These are phyloP conservation scores for Ceratina japonica DNA, from an alignment of 1,140 invertebrate genomes.

Conservation along the genomic window DNA sequence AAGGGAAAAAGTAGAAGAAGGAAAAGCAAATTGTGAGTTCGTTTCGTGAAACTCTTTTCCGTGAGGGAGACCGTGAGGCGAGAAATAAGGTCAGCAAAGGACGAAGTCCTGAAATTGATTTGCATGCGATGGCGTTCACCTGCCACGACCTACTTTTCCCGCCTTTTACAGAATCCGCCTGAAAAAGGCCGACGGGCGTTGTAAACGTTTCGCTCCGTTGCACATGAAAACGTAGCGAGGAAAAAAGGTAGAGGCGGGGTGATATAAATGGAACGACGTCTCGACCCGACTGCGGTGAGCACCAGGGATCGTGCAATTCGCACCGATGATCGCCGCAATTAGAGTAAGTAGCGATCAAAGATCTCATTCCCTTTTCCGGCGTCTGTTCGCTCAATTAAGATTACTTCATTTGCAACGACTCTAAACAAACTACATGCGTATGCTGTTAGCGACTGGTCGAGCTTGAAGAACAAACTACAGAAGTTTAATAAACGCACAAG, in stretches of 20 bases:
- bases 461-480: too few species aligned
- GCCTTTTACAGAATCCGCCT: neutral
- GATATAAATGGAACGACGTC: neutral
- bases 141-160: neutral
- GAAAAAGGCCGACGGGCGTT: neutral
- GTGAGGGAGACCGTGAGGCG: neutral
- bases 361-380: neutral
- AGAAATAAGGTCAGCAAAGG: neutral
- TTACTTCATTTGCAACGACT: neutral
- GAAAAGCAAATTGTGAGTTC: neutral
- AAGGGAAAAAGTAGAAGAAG: neutral
- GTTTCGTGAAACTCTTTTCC: neutral
- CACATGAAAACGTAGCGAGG: neutral
- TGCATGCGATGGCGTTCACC: neutral
- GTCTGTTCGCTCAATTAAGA: neutral
- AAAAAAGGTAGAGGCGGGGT: neutral
- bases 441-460: too few species aligned
- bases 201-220: neutral
- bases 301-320: neutral
- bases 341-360: neutral
- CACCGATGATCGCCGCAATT: neutral
- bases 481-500: too few species aligned
- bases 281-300: neutral
- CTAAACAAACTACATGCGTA: too few species aligned
- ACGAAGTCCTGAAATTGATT: conserved; percentile 1